Evolutionary conservation across 2,888 invertebrate genomes (phyloP).

Genomic region (Phania funesta): DNA sequence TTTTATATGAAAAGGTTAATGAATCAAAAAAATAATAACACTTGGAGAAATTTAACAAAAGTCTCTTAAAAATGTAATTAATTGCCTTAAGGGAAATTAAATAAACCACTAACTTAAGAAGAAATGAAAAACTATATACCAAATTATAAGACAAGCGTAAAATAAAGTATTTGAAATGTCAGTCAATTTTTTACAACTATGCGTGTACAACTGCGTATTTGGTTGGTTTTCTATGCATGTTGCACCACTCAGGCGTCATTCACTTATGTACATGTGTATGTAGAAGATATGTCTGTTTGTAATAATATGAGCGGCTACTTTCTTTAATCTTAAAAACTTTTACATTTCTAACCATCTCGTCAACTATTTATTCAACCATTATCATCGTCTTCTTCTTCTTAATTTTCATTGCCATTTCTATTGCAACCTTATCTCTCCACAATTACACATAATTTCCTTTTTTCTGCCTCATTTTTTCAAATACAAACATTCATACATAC

Average conservation of each 20-base stretch:
- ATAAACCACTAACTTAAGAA: conserved; percentile 16
- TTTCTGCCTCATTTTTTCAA: conserved; percentile 14
- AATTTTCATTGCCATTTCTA: conserved; percentile 44
- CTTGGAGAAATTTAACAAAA: too few species aligned
- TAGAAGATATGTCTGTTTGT: too few species aligned
- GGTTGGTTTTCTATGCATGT: conserved; percentile 33
- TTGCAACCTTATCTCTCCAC: conserved; percentile 60
- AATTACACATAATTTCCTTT: conserved; percentile 46
- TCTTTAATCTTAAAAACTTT: conserved; percentile 67
- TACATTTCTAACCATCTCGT: conserved; percentile 49
- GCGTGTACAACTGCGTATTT: conserved; percentile 47
- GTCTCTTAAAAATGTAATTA: too few species aligned
- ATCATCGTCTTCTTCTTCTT: conserved; percentile 30
- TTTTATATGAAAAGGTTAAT: too few species aligned
- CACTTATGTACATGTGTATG: conserved; percentile 19
- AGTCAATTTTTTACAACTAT: conserved; percentile 30
- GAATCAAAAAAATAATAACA: too few species aligned
- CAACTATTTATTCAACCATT: not conserved
- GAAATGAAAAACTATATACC: not conserved
- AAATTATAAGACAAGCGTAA: not conserved
- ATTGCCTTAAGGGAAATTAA: not conserved
- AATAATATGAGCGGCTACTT: conserved; percentile 66
- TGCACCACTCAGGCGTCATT: conserved; percentile 40
- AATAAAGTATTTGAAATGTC: conserved; percentile 29
- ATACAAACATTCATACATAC: too few species aligned